Percentiles rank a stretch among this genome's conserved stretches.
Conservation (phyloP, 2,113 vertebrate species). For the Eira barbara region DNA sequence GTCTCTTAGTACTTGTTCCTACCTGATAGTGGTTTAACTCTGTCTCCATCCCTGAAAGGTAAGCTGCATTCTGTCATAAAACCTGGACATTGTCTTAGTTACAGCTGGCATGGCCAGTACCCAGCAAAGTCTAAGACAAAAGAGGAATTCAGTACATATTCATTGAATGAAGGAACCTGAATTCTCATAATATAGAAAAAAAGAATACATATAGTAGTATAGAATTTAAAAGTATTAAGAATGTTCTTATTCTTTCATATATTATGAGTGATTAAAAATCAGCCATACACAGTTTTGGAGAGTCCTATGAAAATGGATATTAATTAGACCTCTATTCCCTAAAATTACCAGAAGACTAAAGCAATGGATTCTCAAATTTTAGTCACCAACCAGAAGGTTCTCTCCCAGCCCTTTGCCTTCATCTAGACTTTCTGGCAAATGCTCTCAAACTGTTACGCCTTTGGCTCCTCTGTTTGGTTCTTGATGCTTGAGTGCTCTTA, state of each 20-base stretch:
- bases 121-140: not conserved
- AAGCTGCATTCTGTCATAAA: not conserved
- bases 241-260: not conserved
- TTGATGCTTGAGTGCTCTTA: not conserved
- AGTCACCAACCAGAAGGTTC: not conserved
- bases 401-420: not conserved
- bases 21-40: not conserved
- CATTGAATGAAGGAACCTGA: not conserved
- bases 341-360: not conserved
- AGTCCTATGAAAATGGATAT: not conserved
- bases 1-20: not conserved
- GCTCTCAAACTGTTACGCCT: not conserved
- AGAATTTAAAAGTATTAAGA: not conserved
- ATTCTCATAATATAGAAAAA: constrained; percentile 18
- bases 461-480: not conserved
- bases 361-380: not conserved
- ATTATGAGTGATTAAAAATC: not conserved
- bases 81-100: not conserved
- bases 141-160: not conserved
- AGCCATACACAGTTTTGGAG: not conserved
- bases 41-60: not conserved
- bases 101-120: not conserved
- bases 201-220: not conserved
- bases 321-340: not conserved
- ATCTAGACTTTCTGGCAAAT: not conserved